phyloP scores from a whole-genome alignment of 2,888 invertebrate species.

The Dasypolia templi region DNA sequence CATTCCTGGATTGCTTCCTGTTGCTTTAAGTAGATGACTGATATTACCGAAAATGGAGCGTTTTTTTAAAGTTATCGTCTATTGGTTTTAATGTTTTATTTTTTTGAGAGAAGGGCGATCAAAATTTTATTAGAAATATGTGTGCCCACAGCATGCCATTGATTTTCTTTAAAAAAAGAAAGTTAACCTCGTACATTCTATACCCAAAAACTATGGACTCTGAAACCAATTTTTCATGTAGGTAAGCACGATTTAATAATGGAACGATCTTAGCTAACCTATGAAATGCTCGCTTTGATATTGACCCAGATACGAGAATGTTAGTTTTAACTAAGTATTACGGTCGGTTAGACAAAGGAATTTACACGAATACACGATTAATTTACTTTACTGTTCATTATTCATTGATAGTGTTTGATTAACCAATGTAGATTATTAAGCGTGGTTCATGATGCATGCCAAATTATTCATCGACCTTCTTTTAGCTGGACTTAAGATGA shows the following conservation, averaged over 20 bases:
- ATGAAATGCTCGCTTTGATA: conserved; percentile 22
- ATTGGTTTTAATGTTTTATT: not conserved
- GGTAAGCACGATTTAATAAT: conserved; percentile 18
- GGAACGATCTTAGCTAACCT: not conserved
- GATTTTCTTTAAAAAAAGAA: not conserved
- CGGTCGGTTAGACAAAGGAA: conserved; percentile 32
- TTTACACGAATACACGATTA: conserved; percentile 1
- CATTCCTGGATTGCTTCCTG: conserved; percentile 7
- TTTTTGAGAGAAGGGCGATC: no score
- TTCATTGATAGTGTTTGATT: conserved; percentile 4
- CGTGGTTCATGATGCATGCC: no score
- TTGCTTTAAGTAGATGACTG: conserved; percentile 24
- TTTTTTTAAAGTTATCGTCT: not conserved
- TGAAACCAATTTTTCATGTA: not conserved
- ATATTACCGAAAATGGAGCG: not conserved
- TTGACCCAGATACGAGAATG: conserved; percentile 19
- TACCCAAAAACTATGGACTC: not conserved
- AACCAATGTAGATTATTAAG: not conserved
- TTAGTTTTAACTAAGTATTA: conserved; percentile 39
- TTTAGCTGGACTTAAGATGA: not conserved
- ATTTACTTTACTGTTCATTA: conserved; percentile 15
- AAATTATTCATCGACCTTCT: not conserved
- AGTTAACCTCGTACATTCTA: not conserved
- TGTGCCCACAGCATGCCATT: no score
- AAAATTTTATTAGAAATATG: not conserved